Evolutionary conservation across 2,888 invertebrate species (phyloP).

Genomic region (Heteromyza rotundicornis): DNA sequence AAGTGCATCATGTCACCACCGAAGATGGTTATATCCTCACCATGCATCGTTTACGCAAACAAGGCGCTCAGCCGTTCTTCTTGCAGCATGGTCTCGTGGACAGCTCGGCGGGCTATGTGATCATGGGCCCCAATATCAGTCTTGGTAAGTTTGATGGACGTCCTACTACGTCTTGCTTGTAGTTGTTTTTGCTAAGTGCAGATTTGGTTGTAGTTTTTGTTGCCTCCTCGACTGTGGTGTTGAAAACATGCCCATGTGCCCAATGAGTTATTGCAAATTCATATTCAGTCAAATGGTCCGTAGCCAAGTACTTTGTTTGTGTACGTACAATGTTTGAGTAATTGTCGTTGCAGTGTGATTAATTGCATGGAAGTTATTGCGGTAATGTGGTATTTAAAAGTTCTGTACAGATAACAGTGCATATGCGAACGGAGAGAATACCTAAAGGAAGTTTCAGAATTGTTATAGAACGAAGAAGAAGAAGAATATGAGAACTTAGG

Average conservation of each 20-base stretch:
- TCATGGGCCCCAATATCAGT: slow-evolving; percentile 72
- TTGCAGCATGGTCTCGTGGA: slow-evolving; percentile 76
- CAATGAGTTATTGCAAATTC: neutral
- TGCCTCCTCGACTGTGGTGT: neutral
- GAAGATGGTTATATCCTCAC: slow-evolving; percentile 79
- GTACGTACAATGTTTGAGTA: neutral
- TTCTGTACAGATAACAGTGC: too few species aligned
- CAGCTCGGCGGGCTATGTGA: slow-evolving; percentile 76
- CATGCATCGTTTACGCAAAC: slow-evolving; percentile 73
- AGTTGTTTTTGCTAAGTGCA: neutral
- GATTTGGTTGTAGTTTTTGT: slow-evolving; percentile 2
- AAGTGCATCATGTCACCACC: slow-evolving; percentile 72
- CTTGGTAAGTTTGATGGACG: slow-evolving; percentile 51
- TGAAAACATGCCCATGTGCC: slow-evolving; percentile 8
- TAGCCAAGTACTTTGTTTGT: neutral
- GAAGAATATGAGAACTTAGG: too few species aligned
- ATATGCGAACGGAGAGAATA: too few species aligned
- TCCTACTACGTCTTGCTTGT: neutral
- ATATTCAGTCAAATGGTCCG: neutral
- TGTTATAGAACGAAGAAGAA: too few species aligned
- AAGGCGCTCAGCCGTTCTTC: slow-evolving; percentile 67
- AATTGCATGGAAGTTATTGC: slow-evolving; percentile 14
- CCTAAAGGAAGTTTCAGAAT: too few species aligned
- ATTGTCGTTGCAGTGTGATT: slow-evolving; percentile 10
- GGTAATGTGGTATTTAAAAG: too few species aligned